Conservation (phyloP, 64 coral and sea anemone species). For the Dendronephthya gigantea region DNA sequence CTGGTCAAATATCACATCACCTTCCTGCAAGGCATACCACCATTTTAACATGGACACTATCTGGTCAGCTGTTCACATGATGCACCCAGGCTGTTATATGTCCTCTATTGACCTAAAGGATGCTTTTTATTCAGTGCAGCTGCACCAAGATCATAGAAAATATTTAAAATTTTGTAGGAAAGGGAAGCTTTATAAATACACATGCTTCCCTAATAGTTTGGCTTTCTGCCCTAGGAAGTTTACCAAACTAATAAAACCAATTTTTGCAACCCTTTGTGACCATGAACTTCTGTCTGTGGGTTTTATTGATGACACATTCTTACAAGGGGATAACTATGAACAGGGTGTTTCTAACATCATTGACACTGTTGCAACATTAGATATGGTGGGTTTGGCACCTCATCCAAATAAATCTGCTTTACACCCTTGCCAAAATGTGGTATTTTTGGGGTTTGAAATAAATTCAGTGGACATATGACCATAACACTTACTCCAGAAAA, state of each 20-base stretch:
- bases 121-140: background rate
- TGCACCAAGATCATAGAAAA: background rate
- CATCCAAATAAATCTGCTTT: no score
- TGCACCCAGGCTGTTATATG: background rate
- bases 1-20: background rate
- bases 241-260: background rate
- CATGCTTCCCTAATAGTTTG: background rate
- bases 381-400: background rate
- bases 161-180: background rate
- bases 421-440: no score
- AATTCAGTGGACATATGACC: no score
- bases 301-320: background rate
- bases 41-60: background rate
- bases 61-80: no score
- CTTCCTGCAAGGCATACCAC: constrained; percentile 9
- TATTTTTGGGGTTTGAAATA: no score
- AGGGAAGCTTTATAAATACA: background rate
- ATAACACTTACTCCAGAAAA: no score
- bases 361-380: background rate
- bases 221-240: background rate
- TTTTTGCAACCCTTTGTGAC: background rate
- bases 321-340: background rate
- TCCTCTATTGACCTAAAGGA: background rate
- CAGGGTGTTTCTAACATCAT: background rate
- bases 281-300: background rate